Conservation (phyloP, 2,888 invertebrate genomes). For the Thereva nobilitata region DNA sequence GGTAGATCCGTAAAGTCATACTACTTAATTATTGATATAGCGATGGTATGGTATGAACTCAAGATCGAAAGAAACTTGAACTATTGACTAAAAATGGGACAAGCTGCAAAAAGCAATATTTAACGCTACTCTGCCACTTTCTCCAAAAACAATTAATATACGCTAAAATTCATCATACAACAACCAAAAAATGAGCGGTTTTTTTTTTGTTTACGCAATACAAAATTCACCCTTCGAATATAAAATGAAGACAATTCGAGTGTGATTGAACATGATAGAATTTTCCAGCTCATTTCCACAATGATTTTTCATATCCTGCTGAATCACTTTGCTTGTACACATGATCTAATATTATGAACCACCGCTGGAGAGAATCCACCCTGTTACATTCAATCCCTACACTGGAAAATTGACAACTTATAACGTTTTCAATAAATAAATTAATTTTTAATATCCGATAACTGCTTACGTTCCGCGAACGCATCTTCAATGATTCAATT, state of each 20-base stretch:
- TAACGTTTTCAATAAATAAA: slow-evolving; percentile 28
- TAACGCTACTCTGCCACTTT: no score
- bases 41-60: no score
- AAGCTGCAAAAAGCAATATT: no score
- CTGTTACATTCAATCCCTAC: neutral
- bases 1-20: no score
- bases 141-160: no score
- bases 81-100: no score
- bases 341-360: neutral
- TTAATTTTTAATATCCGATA: slow-evolving; percentile 33
- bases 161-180: no score
- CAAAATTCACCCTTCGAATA: neutral
- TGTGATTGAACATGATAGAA: slow-evolving; percentile 17
- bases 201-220: neutral
- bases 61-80: no score
- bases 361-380: neutral
- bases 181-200: no score
- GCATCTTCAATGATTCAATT: slow-evolving; percentile 8
- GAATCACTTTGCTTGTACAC: no score
- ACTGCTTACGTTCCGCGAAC: neutral
- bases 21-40: no score
- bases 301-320: slow-evolving; percentile 27
- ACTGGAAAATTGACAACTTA: slow-evolving; percentile 2
- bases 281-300: slow-evolving; percentile 25
- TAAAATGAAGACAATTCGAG: slow-evolving; percentile 16